Evolutionary conservation across 1,140 invertebrate genomes (phyloP), one percentile per base, ranked within the genome.

Genomic region (Marisa cornuarietis): DNA sequence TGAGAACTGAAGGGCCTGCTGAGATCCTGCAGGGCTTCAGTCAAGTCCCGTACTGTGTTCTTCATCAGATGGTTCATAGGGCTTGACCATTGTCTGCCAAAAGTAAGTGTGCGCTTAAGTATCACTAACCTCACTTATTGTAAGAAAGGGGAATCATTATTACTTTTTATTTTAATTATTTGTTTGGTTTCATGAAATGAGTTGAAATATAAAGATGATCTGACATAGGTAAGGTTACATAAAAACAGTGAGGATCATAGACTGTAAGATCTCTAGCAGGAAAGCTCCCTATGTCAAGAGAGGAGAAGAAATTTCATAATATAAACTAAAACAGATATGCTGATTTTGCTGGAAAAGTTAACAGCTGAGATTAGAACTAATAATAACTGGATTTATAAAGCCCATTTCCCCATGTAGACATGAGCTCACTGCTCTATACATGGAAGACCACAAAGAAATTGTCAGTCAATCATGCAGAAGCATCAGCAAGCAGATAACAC

Each of bases 1-100:
- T 91, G 91, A 76, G 88, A 89, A 78, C 86, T 86, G 78, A 89
- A 89, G 16, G 90, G 90, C 66, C 88, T 87, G n/a, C 84, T 81
- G 18, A 84, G 80, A 80, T 91, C 91, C 79, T 83, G 85, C 11
- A 91, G 74, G 13, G 84, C 86, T 71, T 91, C 89, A 66, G 84
- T 83, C 26, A 91, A 78, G 49, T 79, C 78, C 52, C 83, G 84
- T 9, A 89, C 72, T 52, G 84, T 88, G 42, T 85, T 86, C 54
- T 87, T 81, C 63, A 83, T 73, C 63, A 91, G 74, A 31, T 88
- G 86, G 73, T 91, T 91, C n/a, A 87, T 80, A 13, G 86, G 85
- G 75, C 83, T 86, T 61, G 80, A 80, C 88, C 89, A 90, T 22
- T 78, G 78, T 62, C 87, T 88, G 72, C 18, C 81, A 80, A 75